Percentiles rank a stretch among this genome's conserved stretches.
Conservation (phyloP, 2,113 vertebrate genomes). For the Erpornis zantholeuca region DNA sequence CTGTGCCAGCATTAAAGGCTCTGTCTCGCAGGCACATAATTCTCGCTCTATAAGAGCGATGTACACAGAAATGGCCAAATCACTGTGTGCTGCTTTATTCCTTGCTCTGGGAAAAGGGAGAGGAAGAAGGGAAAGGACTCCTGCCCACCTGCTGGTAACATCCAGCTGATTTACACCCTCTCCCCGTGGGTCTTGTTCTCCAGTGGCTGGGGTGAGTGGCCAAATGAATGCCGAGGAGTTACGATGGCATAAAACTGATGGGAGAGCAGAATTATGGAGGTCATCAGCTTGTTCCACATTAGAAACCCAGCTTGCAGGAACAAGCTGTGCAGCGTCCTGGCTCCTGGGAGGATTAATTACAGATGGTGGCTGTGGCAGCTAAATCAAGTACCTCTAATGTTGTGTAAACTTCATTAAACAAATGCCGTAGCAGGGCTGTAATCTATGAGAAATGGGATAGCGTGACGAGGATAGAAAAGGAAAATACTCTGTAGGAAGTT, state of each 20-base stretch:
- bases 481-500: not conserved
- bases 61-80: not conserved
- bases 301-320: not conserved
- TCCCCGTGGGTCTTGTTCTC: not conserved
- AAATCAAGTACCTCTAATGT: conserved; percentile 26
- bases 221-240: not conserved
- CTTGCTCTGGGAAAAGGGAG: not conserved
- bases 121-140: not conserved
- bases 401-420: conserved; percentile 52
- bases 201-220: not conserved
- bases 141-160: not conserved
- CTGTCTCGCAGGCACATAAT: rapidly evolving
- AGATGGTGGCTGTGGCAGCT: conserved; percentile 32
- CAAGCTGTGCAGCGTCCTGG: not conserved
- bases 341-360: conserved; percentile 54
- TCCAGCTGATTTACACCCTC: not conserved
- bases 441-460: not conserved
- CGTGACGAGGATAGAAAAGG: not conserved
- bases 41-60: not conserved
- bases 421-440: not conserved
- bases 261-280: not conserved
- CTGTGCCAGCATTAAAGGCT: not conserved
- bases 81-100: not conserved
- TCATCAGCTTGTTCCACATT: not conserved
- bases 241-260: not conserved